Evolutionary conservation across 2,797 vertebrate species (phyloP).

Genomic region (Sebastes kiyomatsui): DNA sequence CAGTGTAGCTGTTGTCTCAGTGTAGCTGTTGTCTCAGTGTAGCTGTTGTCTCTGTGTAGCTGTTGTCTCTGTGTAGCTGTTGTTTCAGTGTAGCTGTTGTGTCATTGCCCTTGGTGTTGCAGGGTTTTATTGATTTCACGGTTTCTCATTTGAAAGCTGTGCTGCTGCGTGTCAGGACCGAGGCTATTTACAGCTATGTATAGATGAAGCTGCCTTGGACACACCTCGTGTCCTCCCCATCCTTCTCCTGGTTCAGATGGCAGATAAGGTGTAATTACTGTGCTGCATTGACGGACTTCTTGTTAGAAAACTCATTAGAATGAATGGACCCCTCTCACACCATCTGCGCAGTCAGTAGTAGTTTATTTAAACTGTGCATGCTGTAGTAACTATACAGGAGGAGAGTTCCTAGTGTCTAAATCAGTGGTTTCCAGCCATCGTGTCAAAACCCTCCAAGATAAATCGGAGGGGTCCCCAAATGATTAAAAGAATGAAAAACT

Average conservation of each 20-base stretch:
- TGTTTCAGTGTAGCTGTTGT: slow-evolving; percentile 9
- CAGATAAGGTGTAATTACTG: slow-evolving; percentile 41
- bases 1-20: not conserved
- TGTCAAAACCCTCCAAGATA: not conserved
- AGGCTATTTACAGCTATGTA: slow-evolving; percentile 75
- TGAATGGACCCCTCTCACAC: slow-evolving; percentile 5
- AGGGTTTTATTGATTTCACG: slow-evolving; percentile 71
- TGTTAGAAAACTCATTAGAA: slow-evolving; percentile 27
- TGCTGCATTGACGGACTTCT: slow-evolving; percentile 33
- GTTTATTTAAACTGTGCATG: slow-evolving; percentile 6
- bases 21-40: not conserved
- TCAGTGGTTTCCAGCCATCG: not conserved
- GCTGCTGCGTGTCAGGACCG: slow-evolving; percentile 46
- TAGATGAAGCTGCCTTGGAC: slow-evolving; percentile 62
- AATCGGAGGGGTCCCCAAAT: not conserved
- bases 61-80: slow-evolving; percentile 6
- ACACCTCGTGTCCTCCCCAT: slow-evolving; percentile 28
- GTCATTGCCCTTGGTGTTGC: slow-evolving; percentile 64
- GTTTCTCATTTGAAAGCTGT: slow-evolving; percentile 71
- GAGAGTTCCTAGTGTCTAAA: not conserved
- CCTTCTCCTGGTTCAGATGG: slow-evolving; percentile 31
- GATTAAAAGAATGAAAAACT: not conserved
- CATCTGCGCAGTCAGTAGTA: not conserved
- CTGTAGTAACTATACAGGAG: not conserved
- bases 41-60: not conserved